These are phyloP conservation scores for Ciona savignyi DNA, from an alignment of 23 tunicate genomes.

Conservation along the genomic window DNA sequence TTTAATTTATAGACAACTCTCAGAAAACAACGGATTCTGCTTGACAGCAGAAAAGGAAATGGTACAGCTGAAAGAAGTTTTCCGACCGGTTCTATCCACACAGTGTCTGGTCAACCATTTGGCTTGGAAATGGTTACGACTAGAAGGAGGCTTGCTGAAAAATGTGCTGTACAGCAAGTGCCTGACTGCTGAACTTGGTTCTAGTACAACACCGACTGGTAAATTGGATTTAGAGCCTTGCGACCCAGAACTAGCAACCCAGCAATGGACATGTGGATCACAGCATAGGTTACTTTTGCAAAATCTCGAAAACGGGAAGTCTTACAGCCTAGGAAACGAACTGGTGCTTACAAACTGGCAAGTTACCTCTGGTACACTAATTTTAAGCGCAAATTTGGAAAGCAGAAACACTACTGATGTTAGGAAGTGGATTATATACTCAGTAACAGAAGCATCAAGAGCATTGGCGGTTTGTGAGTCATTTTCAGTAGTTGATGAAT, in stretches of 20 bases:
- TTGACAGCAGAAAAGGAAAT: not conserved
- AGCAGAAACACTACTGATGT: not conserved
- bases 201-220: not conserved
- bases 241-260: conserved; percentile 4
- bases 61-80: not conserved
- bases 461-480: conserved; percentile 13
- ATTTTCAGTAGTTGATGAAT: not conserved
- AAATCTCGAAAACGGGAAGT: not conserved
- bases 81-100: not conserved
- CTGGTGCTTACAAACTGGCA: not conserved
- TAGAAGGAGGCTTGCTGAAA: conserved; percentile 8
- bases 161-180: conserved; percentile 11
- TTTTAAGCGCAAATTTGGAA: not conserved
- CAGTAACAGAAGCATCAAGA: not conserved
- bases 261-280: conserved; percentile 26
- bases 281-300: conserved; percentile 2
- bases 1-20: not conserved
- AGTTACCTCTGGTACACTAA: not conserved
- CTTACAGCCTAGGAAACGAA: conserved; percentile 7
- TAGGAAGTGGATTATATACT: conserved; percentile 25
- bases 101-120: conserved; percentile 5
- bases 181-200: conserved; percentile 9
- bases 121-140: conserved; percentile 25
- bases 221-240: conserved; percentile 14
- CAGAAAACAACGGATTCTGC: not conserved